A percentile compares a stretch with the other conserved stretches of the same genome.
These are phyloP conservation scores for Marmota flaviventris DNA, from an alignment of 2,113 vertebrate species.

Conservation along the genomic window DNA sequence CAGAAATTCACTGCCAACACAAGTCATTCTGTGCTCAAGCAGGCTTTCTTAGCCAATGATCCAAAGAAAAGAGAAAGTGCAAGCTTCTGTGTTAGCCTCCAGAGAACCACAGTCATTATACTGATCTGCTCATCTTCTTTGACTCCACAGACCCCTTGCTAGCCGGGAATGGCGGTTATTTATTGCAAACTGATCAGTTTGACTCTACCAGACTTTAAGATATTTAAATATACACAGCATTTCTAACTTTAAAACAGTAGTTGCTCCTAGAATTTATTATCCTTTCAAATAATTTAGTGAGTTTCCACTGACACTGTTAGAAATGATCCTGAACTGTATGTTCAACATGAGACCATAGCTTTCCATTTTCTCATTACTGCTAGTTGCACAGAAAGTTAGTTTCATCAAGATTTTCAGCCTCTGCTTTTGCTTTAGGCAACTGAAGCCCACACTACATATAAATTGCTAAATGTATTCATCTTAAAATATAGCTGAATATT, in stretches of 20 bases:
- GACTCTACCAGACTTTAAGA: background rate
- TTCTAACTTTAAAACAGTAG: background rate
- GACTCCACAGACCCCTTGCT: background rate
- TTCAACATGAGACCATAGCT: constrained; percentile 2
- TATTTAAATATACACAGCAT: background rate
- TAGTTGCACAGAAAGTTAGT: constrained; percentile 41
- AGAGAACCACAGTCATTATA: constrained; percentile 57
- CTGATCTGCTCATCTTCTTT: constrained; percentile 29
- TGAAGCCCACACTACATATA: constrained; percentile 55
- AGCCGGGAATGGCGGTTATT: background rate
- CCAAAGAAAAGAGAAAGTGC: background rate
- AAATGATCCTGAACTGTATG: background rate
- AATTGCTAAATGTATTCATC: constrained; percentile 74
- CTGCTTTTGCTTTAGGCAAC: constrained; percentile 50
- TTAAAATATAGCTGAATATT: constrained; percentile 79
- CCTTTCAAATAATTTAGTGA: background rate
- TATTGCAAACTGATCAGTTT: background rate
- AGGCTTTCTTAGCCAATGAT: constrained; percentile 62
- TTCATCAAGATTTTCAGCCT: constrained; percentile 41
- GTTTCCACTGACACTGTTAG: background rate
- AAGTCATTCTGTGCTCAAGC: constrained; percentile 48
- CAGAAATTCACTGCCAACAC: constrained; percentile 60
- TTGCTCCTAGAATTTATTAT: background rate
- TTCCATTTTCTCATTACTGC: constrained; percentile 45
- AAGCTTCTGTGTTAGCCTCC: background rate